Base-by-base conservation (phyloP, 2,113 vertebrate genomes). In the Pyxicephalus adspersus region DNA sequence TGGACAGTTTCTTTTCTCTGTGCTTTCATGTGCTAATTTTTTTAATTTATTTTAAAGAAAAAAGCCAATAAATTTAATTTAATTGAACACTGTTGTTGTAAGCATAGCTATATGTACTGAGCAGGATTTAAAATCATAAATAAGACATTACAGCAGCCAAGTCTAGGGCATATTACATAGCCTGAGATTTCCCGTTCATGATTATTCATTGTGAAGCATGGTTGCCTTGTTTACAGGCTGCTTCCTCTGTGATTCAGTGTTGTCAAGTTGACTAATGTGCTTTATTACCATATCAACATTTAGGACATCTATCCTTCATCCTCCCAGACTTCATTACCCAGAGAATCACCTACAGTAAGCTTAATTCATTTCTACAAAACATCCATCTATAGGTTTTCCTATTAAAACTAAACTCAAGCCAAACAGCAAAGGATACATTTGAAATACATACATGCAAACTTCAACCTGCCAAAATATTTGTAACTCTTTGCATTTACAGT, bases 221-320 rank as follows among this genome's bases (percentile, higher is more conserved):
- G 68, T 11, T 55, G 68, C 51, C 51, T 52, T 22, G 19, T n/a
- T 72, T 57, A 72, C 55, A 18, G 4, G 9, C 68, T 57, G 52
- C 52, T 72, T 72, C 13, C 29, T 52, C 45, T 57, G 25, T 57
- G 52, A 31, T 18, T 72, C 52, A 57, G 28, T 72, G 52, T 57
- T 72, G 68, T 57, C 68, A 72, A 31, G 52, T 55, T 55, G 52
- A 72, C 26, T 72, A 71, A 71, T 71, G 68, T 20, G 50, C 68
- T 55, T 18, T 71, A 71, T 71, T 71, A 54, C 50, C 68, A 29
- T 71, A 71, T 71, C 25, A 71, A 26, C 68, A 55, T 26, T 71
- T 71, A 72, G 18, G 9, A 57, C 68, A 72, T 22, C 51, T 28
- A 57, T 57, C 68, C 68, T 72, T 72, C 26, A 57, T 57, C 26